A percentile compares a stretch with the other conserved stretches of the same genome.
phyloP scores from a whole-genome alignment of 2,888 invertebrate species.

The Drosophila diplacantha region DNA sequence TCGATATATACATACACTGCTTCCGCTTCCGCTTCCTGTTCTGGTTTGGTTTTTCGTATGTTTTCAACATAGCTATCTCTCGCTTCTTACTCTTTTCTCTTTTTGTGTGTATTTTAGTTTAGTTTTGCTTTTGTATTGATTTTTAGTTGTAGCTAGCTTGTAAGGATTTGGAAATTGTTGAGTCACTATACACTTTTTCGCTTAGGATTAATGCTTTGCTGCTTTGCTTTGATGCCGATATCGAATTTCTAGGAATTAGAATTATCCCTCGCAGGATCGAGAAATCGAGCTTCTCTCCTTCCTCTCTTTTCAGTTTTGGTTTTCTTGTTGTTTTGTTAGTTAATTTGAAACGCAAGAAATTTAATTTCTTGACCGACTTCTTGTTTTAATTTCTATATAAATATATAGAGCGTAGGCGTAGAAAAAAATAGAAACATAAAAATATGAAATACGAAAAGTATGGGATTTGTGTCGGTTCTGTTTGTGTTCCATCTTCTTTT shows the following conservation, averaged over 20 bases:
- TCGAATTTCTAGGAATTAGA: background rate
- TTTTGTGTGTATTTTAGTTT: constrained; percentile 16
- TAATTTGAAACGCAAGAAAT: constrained; percentile 60
- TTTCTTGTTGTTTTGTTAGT: constrained; percentile 18
- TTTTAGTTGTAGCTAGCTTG: constrained; percentile 36
- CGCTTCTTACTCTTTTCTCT: background rate
- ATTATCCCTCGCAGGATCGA: background rate
- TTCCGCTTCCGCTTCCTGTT: background rate
- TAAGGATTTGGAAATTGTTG: constrained; percentile 58
- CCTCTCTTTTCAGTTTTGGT: constrained; percentile 3
- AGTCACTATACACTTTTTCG: constrained; percentile 48
- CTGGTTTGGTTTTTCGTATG: constrained; percentile 27
- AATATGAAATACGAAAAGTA: constrained; percentile 1
- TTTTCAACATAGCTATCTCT: constrained; percentile 40
- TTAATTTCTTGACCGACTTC: constrained; percentile 59
- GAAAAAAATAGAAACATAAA: background rate
- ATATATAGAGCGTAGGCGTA: constrained; percentile 34
- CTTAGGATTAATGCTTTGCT: constrained; percentile 23
- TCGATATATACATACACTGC: constrained; percentile 40
- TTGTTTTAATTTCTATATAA: constrained; percentile 28
- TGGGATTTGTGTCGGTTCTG: constrained; percentile 7
- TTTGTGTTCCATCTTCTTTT: constrained; percentile 14
- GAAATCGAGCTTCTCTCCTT: constrained; percentile 6
- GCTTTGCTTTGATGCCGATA: constrained; percentile 8
- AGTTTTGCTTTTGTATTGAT: constrained; percentile 9